Evolutionary conservation across 2,888 invertebrate species (phyloP).

Genomic region (Cheilosia soror): DNA sequence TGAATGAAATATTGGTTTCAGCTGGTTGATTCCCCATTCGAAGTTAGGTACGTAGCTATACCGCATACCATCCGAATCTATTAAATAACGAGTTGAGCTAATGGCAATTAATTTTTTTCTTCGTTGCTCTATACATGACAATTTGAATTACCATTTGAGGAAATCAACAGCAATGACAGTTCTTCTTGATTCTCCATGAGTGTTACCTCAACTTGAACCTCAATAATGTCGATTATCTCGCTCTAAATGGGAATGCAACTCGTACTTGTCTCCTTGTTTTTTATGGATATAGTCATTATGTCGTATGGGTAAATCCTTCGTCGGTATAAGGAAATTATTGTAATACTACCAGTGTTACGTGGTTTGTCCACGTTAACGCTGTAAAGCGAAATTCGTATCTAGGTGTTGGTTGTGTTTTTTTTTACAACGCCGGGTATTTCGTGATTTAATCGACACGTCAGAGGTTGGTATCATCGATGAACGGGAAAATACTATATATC

Average conservation of each 20-base stretch:
- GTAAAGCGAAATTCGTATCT: background rate
- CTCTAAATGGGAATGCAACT: conserved; percentile 41
- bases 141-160: conserved; percentile 50
- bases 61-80: conserved; percentile 28
- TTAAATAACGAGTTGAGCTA: conserved; percentile 25
- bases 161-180: conserved; percentile 37
- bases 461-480: conserved; percentile 11
- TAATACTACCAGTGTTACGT: conserved; percentile 21
- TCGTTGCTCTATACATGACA: conserved; percentile 2
- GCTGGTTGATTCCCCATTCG: background rate
- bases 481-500: conserved; percentile 27
- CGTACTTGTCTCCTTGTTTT: conserved; percentile 20
- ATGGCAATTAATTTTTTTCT: background rate
- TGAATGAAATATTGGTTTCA: conserved; percentile 34
- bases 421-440: conserved; percentile 26
- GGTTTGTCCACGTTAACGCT: background rate
- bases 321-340: conserved; percentile 23
- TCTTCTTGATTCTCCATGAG: conserved; percentile 36
- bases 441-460: conserved; percentile 39
- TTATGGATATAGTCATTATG: background rate
- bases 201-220: conserved; percentile 46
- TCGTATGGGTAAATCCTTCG: conserved; percentile 45
- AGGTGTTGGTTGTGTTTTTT: background rate
- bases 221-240: background rate
- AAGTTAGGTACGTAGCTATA: background rate